Base-by-base conservation (phyloP, 2,113 vertebrate genomes). In the Coreoperca whiteheadi region DNA sequence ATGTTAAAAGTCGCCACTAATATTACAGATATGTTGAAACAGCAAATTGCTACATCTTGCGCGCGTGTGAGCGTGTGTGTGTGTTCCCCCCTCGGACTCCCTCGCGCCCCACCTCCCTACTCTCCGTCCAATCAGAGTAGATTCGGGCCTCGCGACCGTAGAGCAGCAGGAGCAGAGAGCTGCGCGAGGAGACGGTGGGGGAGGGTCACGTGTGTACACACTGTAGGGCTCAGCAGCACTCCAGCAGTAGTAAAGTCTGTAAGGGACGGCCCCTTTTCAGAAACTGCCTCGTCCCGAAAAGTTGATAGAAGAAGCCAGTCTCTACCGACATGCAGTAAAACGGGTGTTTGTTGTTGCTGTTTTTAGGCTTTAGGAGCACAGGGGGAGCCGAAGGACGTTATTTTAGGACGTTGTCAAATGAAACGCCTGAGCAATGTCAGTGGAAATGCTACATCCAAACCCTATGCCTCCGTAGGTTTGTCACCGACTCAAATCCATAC, bases 201-300 rank as follows among this genome's bases (percentile, higher is more conserved):
- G 95, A 94, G 94, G 95, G 94, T 94, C 94, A 96, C 95, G 94
- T 95, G 95, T 96, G 95, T 95, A 95, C 93, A 96, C 95, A 96
- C 77, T 77, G 92, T 77, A 51, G 91, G 74, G 88, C 88, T 86
- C 89, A 82, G 91, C 82, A 79, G 89, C 92, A 54, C 89, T 91
- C 89, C 82, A 77, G 87, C 85, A 82, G 93, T 95, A 94, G 95
- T 95, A 95, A 91, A 93, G 86, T 89, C 81, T 76, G 79, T 63
- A 61, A 34, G 79, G 90, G 92, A 93, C 94, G 60, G 87, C 92
- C 92, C 89, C 86, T 91, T 93, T 92, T 57, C 85, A 85, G 80
- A 88, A 88, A n/a, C n/a, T n/a, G n/a, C 91, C 76, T 88, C 79
- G 89, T 84, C 83, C 83, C 50, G 79, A 90, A 83, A 91, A 91